Percentiles rank a stretch among this genome's conserved stretches.
Conservation (phyloP, 2,113 vertebrate species). For the Heloderma charlesbogerti region DNA sequence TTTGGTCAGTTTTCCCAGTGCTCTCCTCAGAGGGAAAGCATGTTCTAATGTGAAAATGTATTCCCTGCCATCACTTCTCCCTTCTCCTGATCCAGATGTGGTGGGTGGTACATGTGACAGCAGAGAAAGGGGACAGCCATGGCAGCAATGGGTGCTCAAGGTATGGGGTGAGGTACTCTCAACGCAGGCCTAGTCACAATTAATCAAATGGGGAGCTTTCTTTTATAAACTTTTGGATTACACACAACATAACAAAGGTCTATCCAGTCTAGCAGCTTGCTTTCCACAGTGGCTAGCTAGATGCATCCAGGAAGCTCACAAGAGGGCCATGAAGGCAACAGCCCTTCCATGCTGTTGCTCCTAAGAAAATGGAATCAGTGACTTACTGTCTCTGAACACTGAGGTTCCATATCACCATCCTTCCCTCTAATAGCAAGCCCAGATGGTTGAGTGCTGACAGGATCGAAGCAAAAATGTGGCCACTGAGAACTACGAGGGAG, state of each 20-base stretch:
- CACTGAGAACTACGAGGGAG: not conserved
- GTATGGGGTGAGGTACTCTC: not conserved
- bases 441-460: not conserved
- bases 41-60: not conserved
- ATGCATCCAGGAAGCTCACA: not conserved
- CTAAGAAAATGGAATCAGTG: not conserved
- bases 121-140: not conserved
- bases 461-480: not conserved
- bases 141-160: not conserved
- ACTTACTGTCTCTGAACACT: not conserved
- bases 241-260: not conserved
- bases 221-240: not conserved
- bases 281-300: not conserved
- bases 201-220: not conserved
- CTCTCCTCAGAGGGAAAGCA: not conserved
- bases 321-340: not conserved
- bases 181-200: too few relatives aligned
- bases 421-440: not conserved
- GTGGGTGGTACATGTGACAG: not conserved
- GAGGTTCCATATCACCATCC: not conserved
- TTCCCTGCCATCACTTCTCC: not conserved
- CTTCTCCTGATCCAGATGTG: not conserved
- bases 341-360: not conserved
- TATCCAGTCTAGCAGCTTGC: not conserved
- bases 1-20: not conserved